A percentile compares a stretch with the other conserved stretches of the same genome.
Conservation (phyloP, 2,888 invertebrate species). For the Drosophila aldrichi region DNA sequence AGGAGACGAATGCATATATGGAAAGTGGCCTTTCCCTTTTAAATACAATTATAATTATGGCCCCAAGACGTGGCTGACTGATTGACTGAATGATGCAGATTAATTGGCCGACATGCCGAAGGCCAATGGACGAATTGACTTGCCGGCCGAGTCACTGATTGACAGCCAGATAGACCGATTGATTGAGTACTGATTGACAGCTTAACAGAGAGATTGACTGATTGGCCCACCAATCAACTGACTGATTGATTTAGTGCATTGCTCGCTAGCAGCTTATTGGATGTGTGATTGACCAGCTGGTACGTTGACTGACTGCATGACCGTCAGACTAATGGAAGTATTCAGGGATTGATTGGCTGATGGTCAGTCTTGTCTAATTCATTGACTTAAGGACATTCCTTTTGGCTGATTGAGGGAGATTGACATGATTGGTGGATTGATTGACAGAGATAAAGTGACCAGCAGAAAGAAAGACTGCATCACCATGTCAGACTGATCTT, state of each 20-base stretch:
- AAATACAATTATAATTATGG: conserved; percentile 1
- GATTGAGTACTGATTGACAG: too few relatives aligned
- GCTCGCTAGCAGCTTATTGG: not conserved
- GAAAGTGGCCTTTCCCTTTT: not conserved
- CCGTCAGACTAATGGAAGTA: not conserved
- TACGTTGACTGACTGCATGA: not conserved
- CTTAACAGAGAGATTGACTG: too few relatives aligned
- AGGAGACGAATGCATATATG: not conserved
- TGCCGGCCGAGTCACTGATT: not conserved
- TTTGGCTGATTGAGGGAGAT: too few relatives aligned
- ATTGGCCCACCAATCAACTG: too few relatives aligned
- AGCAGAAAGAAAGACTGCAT: not conserved
- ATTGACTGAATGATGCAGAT: not conserved
- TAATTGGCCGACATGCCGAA: not conserved
- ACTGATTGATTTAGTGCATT: not conserved
- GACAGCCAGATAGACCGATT: not conserved
- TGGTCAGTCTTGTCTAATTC: too few relatives aligned
- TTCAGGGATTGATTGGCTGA: not conserved
- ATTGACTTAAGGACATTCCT: not conserved
- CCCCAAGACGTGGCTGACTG: not conserved
- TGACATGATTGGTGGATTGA: not conserved
- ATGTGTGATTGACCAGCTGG: not conserved
- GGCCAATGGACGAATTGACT: not conserved
- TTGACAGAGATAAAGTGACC: not conserved
- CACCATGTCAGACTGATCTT: not conserved